Evolutionary conservation across 2,797 vertebrate species (phyloP), one percentile per base, ranked within the genome.

Genomic region (Myotis planiceps): DNA sequence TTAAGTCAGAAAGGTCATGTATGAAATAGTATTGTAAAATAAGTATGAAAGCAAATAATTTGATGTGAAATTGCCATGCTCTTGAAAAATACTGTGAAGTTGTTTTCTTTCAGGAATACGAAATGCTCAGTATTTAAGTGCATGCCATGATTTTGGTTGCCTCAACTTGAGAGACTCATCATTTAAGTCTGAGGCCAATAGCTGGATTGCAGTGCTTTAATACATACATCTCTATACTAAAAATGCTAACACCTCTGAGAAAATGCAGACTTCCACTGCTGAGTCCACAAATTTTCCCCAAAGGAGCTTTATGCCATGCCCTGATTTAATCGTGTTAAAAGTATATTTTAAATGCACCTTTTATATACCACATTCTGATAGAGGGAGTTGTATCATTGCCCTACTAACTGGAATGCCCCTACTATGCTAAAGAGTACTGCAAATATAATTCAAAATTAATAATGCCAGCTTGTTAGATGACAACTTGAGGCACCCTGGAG

Each of bases 211-310:
- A 81, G 74, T 63, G 66, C 58, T 80, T 53, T 87, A 96, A 88
- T 32, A 92, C 47, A 78, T 55, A 90, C 18, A 80, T 60, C 65
- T 89, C 80, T 47, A 76, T 2, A 95, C 45, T 90, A 93, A 93
- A 94, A 95, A 75, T 88, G 90, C 47, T 92, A 94, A 94, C 51
- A 86, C 29, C 55, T 81, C 84, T 90, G 92, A 94, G 80, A 93
- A 96, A 90, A 87, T 84, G 74, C 78, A 90, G 34, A 88, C 81
- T 84, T 85, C 47, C 39, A 88, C 18, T 85, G 92, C 47, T 4
- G 51, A 88, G 65, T 69, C 53, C 69, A 96, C 76, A 93, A 76
- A 90, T 86, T 94, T 82, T 68, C 66, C 42, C 79, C 74, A 85
- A 92, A 93, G 71, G 85, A 93, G 69, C 47, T 95, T 87, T 90